These are phyloP conservation scores for Scaptomyza reducta DNA, from an alignment of 2,888 invertebrate species.

Conservation along the genomic window DNA sequence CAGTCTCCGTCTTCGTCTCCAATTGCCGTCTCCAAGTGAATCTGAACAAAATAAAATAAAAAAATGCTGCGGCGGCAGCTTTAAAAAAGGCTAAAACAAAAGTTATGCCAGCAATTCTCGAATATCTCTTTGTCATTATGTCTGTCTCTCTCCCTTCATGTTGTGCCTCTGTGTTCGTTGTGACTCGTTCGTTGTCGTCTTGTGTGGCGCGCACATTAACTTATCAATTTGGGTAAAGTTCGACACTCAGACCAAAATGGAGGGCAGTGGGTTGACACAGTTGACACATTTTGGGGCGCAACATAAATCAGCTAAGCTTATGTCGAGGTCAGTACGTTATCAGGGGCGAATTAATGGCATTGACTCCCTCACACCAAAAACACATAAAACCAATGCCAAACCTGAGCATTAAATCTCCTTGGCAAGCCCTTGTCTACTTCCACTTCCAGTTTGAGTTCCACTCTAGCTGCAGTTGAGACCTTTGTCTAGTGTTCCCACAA, in stretches of 20 bases:
- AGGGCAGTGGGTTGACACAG: conserved; percentile 67
- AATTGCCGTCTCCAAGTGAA: conserved; percentile 36
- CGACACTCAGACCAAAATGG: conserved; percentile 62
- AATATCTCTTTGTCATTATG: conserved; percentile 46
- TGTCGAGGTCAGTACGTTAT: conserved; percentile 42
- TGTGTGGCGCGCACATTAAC: conserved; percentile 58
- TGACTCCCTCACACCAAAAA: neutral
- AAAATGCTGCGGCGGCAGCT: conserved; percentile 47
- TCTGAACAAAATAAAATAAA: conserved; percentile 30
- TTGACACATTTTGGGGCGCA: conserved; percentile 72
- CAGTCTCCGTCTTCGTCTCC: conserved; percentile 20
- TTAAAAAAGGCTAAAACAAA: conserved; percentile 51
- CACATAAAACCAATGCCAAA: conserved; percentile 14
- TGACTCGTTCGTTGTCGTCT: conserved; percentile 9
- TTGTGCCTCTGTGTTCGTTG: neutral
- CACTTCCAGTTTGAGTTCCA: neutral
- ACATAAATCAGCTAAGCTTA: conserved; percentile 70
- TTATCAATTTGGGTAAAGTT: conserved; percentile 77
- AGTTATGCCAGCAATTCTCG: conserved; percentile 54
- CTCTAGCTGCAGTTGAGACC: conserved; percentile 1
- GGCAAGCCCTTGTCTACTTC: neutral
- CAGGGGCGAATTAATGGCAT: conserved; percentile 35
- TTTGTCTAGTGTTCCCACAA: conserved; percentile 39
- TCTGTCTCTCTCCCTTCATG: conserved; percentile 6
- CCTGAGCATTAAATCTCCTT: conserved; percentile 15